Evolutionary conservation across 2,888 invertebrate genomes (phyloP).

Genomic region (Dexiosoma caninum): DNA sequence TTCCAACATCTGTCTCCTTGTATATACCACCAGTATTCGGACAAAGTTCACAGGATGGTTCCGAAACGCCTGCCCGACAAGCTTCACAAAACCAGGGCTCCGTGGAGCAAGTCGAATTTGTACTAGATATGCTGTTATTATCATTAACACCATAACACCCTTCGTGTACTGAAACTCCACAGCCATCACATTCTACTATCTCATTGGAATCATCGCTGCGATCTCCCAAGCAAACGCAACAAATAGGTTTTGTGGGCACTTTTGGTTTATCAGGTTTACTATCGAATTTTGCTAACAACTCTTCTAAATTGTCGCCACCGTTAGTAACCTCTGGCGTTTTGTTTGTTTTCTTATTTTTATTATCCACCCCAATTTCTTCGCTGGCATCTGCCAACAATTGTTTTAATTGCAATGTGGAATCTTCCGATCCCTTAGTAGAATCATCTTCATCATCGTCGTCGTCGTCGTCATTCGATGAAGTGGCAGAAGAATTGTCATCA

Average conservation of each 20-base stretch:
- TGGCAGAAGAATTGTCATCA: slow-evolving; percentile 69
- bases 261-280: slow-evolving; percentile 65
- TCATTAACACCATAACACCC: slow-evolving; percentile 97
- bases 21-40: slow-evolving; percentile 94
- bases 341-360: slow-evolving; percentile 44
- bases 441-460: slow-evolving; percentile 68
- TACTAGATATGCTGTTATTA: slow-evolving; percentile 92
- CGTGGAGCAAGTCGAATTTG: slow-evolving; percentile 95
- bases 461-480: slow-evolving; percentile 66
- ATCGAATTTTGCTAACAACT: slow-evolving; percentile 56
- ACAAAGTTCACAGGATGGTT: slow-evolving; percentile 96
- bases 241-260: slow-evolving; percentile 87
- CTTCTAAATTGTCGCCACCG: slow-evolving; percentile 63
- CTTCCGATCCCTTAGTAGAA: slow-evolving; percentile 58
- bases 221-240: slow-evolving; percentile 95
- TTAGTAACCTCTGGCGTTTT: slow-evolving; percentile 54
- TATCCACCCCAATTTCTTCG: slow-evolving; percentile 59
- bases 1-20: slow-evolving; percentile 97
- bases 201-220: slow-evolving; percentile 95
- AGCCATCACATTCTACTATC: slow-evolving; percentile 97
- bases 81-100: slow-evolving; percentile 99
- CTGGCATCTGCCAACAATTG: slow-evolving; percentile 68
- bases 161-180: slow-evolving; percentile 97
- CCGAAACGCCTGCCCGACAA: slow-evolving; percentile 92
- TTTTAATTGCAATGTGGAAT: slow-evolving; percentile 69